Base-by-base conservation (phyloP, 2,888 invertebrate genomes). In the Synanthedon tipuliformis region DNA sequence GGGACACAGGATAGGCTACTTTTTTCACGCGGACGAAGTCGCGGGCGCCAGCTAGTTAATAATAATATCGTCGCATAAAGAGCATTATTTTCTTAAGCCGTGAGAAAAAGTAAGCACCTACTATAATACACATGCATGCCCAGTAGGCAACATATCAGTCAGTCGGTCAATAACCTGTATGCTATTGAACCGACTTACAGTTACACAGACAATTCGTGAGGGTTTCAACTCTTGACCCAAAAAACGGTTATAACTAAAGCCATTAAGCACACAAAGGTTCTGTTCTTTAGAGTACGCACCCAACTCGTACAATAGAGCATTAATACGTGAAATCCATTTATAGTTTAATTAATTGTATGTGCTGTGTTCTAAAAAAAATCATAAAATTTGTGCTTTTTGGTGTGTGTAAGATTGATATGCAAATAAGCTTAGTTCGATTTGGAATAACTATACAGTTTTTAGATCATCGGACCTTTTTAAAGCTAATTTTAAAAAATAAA, bases 121-220 rank as follows among this genome's bases (percentile, higher is more conserved):
- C 45, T 45, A 45, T 45, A 13, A 12, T 15, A 51, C 53, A 53
- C 53, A 53, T 53, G 49, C 40, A 52, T 49, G 50, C 51, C 45
- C 50, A 18, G 48, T 8, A 34, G 18, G 48, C 41, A 51, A 66
- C 63, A 45, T 45, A 45, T 45, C 63, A 65, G 65, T 61, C 61
- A 61, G 56, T 65, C 52, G 70, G 69, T 69, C 70, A 68, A 64
- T 61, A 62, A 69, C 67, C 70, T 63, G 52, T 49, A 61, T 63
- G 69, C 67, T 67, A 66, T 68, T 68, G 68, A 70, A 67, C 69
- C 61, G 61, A 52, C 57, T 57, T 45, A 45, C 45, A 45, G 45
- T 45, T 45, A 45, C 45, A 45, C 45, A n/a, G 45, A 13, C 45
- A 45, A 45, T 13, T 45, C 45, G 45, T 45, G 45, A 45, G 45